phyloP scores from a whole-genome alignment of 2,113 vertebrate species.

The Coracopsis vasa region DNA sequence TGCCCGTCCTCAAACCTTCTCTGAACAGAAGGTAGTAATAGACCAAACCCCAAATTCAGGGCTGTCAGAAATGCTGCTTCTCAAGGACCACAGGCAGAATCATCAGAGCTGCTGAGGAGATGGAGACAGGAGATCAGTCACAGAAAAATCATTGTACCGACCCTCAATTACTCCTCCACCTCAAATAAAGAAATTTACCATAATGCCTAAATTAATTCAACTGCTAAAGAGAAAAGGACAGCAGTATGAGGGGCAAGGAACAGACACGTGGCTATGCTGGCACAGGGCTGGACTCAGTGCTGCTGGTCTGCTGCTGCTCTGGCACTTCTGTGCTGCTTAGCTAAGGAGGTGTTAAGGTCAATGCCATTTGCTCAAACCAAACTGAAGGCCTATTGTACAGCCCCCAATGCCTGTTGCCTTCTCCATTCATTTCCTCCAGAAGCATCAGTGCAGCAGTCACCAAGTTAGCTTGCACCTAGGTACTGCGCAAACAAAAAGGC shows the following conservation, averaged over 20 bases:
- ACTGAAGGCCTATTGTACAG: conserved; percentile 3
- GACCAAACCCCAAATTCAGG: neutral
- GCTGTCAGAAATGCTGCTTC: neutral
- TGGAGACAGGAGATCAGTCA: neutral
- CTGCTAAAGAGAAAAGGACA: neutral
- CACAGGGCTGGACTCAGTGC: neutral
- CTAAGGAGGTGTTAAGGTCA: neutral
- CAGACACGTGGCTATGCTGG: neutral
- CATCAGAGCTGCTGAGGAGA: neutral
- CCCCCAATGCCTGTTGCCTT: neutral
- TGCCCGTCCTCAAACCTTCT: neutral
- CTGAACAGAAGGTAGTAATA: neutral
- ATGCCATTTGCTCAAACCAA: neutral
- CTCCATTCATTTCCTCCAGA: neutral
- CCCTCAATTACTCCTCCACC: neutral
- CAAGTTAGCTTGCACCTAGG: neutral
- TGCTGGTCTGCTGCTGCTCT: neutral
- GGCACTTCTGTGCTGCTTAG: neutral
- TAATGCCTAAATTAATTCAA: neutral
- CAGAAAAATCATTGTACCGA: neutral
- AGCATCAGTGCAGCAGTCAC: neutral
- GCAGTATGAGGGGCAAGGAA: neutral
- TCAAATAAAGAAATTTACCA: neutral
- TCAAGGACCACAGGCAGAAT: neutral
- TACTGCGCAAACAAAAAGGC: neutral